A percentile compares a stretch with the other conserved stretches of the same genome.
Evolutionary conservation across 2,888 invertebrate species (phyloP).

Genomic region (Agonum fuliginosum): DNA sequence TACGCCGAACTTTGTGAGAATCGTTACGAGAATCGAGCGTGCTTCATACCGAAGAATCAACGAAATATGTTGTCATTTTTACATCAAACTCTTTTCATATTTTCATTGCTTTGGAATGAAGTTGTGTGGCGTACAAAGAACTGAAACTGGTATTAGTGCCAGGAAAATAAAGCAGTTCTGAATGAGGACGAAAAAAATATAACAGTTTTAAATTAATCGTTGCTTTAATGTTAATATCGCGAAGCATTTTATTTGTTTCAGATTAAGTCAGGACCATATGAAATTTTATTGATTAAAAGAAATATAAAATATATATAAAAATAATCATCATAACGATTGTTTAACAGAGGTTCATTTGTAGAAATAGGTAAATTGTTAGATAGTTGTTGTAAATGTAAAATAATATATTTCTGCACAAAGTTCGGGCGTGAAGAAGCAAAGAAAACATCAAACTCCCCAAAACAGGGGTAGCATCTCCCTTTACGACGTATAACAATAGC

Average conservation of each 20-base stretch:
- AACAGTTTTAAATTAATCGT: no score
- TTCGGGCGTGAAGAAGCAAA: slow-evolving; percentile 42
- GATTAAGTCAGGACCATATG: slow-evolving; percentile 1
- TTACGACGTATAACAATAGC: slow-evolving; percentile 41
- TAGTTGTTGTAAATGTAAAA: slow-evolving; percentile 32
- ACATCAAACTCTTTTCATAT: not conserved
- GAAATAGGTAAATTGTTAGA: slow-evolving; percentile 6
- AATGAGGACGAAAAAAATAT: not conserved
- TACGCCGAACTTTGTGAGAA: slow-evolving; percentile 25
- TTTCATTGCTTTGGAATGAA: no score
- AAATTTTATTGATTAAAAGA: not conserved
- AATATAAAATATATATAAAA: no score
- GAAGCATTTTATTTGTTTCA: not conserved
- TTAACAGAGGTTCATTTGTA: slow-evolving; percentile 1
- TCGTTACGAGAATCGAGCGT: not conserved
- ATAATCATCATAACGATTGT: no score
- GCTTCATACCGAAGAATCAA: slow-evolving; percentile 20
- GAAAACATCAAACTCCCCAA: slow-evolving; percentile 15
- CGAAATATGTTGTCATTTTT: slow-evolving; percentile 2
- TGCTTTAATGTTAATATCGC: no score
- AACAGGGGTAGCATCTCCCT: slow-evolving; percentile 29
- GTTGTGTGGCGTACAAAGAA: not conserved
- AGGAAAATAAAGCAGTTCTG: not conserved
- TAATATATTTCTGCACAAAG: slow-evolving; percentile 37
- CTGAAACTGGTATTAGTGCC: not conserved